Conservation (phyloP, 2,888 invertebrate species). For the Eupithecia subumbrata region DNA sequence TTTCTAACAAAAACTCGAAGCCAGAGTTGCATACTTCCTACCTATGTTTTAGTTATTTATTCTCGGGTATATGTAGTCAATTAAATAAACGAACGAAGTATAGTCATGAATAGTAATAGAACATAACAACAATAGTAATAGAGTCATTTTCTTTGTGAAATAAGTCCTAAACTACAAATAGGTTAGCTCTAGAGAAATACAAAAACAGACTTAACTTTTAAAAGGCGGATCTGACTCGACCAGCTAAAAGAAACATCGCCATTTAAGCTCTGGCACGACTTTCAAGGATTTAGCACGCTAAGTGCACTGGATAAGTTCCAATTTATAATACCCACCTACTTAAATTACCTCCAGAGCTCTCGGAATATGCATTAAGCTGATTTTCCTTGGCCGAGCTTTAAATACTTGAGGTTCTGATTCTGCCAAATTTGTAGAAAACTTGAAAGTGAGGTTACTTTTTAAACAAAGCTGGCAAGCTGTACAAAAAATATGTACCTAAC, state of each 20-base stretch:
- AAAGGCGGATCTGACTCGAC: not conserved
- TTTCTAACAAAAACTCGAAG: conserved; percentile 13
- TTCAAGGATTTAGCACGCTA: conserved; percentile 22
- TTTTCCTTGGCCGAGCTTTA: conserved; percentile 18
- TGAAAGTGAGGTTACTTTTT: not conserved
- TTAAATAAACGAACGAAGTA: too few species aligned
- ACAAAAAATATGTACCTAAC: not conserved
- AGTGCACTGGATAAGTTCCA: conserved; percentile 32
- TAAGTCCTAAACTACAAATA: too few species aligned
- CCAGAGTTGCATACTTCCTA: not conserved
- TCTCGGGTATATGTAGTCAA: not conserved
- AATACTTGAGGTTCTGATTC: not conserved
- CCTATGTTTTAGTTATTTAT: conserved; percentile 4
- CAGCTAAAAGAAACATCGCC: conserved; percentile 1
- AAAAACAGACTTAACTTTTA: not conserved
- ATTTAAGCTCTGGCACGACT: conserved; percentile 15
- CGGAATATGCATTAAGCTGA: conserved; percentile 11
- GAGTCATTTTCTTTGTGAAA: too few species aligned
- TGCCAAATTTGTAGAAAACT: not conserved
- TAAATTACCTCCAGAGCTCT: conserved; percentile 11
- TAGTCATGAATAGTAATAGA: too few species aligned
- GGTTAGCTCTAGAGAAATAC: not conserved
- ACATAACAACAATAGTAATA: too few species aligned
- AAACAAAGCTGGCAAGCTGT: not conserved
- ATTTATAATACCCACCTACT: conserved; percentile 21